Conservation (phyloP, 1,140 invertebrate genomes). For the Melanaphis sacchari region DNA sequence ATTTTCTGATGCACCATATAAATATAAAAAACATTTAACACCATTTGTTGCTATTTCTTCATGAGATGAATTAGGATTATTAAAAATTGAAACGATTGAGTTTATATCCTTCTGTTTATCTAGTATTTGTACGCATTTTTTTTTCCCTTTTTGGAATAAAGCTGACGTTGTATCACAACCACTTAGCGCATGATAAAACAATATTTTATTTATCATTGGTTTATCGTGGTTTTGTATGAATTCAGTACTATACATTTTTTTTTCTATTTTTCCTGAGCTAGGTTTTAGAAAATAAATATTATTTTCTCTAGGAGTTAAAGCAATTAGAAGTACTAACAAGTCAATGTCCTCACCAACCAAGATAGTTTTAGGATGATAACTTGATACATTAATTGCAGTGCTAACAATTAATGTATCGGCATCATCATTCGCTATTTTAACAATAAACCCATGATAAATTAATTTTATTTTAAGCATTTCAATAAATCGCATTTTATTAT, state of each 20-base stretch:
- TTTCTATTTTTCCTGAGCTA: background rate
- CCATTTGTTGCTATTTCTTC: too few relatives aligned
- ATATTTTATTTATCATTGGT: slow-evolving; percentile 24
- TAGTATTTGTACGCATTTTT: slow-evolving; percentile 1
- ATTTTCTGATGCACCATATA: too few relatives aligned
- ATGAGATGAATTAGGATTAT: too few relatives aligned
- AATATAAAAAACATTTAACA: too few relatives aligned
- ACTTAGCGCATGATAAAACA: slow-evolving; percentile 23
- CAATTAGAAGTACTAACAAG: background rate
- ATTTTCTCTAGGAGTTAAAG: background rate
- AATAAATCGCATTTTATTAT: slow-evolving; percentile 15
- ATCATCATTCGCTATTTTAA: background rate
- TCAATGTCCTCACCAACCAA: background rate
- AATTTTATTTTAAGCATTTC: slow-evolving; percentile 23
- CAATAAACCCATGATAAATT: background rate
- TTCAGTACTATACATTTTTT: slow-evolving; percentile 11
- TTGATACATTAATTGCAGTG: slow-evolving; percentile 3
- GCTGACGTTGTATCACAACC: background rate
- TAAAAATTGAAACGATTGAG: too few relatives aligned
- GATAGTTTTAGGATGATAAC: slow-evolving; percentile 8
- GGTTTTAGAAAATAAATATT: slow-evolving; percentile 1
- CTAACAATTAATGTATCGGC: background rate
- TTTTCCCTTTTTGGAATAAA: slow-evolving; percentile 17
- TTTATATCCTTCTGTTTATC: background rate
- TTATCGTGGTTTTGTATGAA: background rate